Percentiles rank a stretch among this genome's conserved stretches.
phyloP scores from a whole-genome alignment of 2,797 vertebrate species.

The Pseudopleuronectes americanus region DNA sequence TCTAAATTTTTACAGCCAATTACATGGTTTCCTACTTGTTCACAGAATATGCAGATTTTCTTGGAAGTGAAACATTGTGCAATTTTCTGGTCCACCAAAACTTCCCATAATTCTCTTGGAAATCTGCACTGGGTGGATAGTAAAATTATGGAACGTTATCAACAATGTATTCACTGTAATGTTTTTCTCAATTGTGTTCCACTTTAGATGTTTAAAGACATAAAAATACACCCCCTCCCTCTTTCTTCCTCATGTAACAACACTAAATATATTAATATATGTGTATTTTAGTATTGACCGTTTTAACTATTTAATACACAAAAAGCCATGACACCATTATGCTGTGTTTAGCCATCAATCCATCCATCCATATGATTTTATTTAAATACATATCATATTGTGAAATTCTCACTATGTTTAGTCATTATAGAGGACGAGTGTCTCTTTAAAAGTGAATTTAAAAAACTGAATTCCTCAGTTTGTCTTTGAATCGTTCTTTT shows the following conservation, averaged over 20 bases:
- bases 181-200: no score
- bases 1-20: no score
- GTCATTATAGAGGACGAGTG: constrained; percentile 6
- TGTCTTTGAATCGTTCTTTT: constrained; percentile 46
- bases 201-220: no score
- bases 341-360: no score
- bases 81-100: neutral
- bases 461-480: constrained; percentile 36
- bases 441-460: constrained; percentile 7
- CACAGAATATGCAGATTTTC: neutral
- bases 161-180: no score
- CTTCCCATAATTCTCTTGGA: neutral
- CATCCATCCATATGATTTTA: neutral
- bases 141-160: neutral
- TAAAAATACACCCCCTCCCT: no score
- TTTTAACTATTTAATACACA: no score
- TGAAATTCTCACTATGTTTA: neutral
- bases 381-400: neutral
- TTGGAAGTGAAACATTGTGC: neutral
- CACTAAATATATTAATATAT: no score
- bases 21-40: no score
- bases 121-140: neutral
- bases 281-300: no score
- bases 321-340: no score
- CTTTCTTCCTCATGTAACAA: no score